A percentile compares a stretch with the other conserved stretches of the same genome.
phyloP scores from a whole-genome alignment of 2,888 invertebrate genomes.

The Tuta absoluta region DNA sequence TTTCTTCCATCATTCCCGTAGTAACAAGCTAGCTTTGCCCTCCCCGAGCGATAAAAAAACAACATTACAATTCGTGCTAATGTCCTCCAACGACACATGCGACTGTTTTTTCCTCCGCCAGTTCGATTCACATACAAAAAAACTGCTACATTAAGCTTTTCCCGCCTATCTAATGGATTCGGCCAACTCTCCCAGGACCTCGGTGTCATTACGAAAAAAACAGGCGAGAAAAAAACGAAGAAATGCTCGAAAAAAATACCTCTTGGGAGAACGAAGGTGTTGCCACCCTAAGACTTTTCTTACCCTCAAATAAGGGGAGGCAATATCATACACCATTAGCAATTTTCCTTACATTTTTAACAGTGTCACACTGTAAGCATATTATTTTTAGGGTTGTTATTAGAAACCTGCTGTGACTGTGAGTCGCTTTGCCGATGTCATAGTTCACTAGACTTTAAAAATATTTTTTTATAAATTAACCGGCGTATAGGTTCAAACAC shows the following conservation, averaged over 20 bases:
- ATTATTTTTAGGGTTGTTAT: constrained; percentile 44
- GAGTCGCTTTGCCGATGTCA: constrained; percentile 17
- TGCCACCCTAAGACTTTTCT: constrained; percentile 76
- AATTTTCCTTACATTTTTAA: constrained; percentile 79
- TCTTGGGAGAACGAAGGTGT: constrained; percentile 78
- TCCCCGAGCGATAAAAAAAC: constrained; percentile 44
- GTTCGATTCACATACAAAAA: constrained; percentile 61
- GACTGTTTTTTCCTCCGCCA: constrained; percentile 58
- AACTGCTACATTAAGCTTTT: constrained; percentile 73
- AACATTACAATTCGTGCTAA: constrained; percentile 64
- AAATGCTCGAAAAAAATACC: constrained; percentile 63
- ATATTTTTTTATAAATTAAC: constrained; percentile 14
- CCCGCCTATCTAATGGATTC: constrained; percentile 80
- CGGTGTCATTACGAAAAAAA: constrained; percentile 76
- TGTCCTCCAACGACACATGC: constrained; percentile 62
- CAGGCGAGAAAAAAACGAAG: constrained; percentile 60
- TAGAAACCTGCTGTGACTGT: background rate
- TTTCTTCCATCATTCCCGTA: constrained; percentile 1
- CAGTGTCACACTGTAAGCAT: constrained; percentile 73
- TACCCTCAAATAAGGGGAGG: constrained; percentile 77
- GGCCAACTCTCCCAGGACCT: constrained; percentile 78
- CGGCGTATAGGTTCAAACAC: constrained; percentile 34
- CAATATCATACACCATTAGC: constrained; percentile 83
- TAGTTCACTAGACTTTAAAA: constrained; percentile 11
- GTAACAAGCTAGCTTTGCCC: constrained; percentile 24